Conservation (phyloP, 2,888 invertebrate genomes). For the Acronicta alni region DNA sequence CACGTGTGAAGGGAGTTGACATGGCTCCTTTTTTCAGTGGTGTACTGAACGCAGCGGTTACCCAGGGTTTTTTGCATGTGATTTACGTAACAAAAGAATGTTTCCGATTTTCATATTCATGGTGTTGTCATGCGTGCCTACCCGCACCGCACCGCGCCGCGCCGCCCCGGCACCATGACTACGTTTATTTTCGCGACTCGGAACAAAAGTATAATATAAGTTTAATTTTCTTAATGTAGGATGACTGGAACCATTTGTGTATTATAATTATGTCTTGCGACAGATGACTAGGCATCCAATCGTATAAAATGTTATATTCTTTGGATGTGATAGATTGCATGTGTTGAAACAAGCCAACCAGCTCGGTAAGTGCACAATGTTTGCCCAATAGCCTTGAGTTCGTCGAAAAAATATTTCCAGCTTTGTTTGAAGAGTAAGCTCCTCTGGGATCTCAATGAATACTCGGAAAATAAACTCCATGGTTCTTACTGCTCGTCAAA, state of each 20-base stretch:
- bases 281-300: background rate
- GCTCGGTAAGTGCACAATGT: background rate
- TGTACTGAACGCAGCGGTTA: conserved; percentile 14
- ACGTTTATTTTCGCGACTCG: conserved; percentile 20
- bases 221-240: conserved; percentile 7
- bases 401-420: background rate
- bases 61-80: conserved; percentile 42
- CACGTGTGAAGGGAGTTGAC: conserved; percentile 36
- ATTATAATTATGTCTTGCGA: background rate
- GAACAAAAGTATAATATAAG: conserved; percentile 15
- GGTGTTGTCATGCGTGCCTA: conserved; percentile 37
- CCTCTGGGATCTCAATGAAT: background rate
- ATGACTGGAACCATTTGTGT: conserved; percentile 2
- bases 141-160: background rate
- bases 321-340: background rate
- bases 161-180: conserved; percentile 11
- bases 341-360: background rate
- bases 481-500: too few species aligned
- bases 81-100: conserved; percentile 58
- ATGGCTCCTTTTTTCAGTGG: conserved; percentile 10
- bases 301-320: background rate
- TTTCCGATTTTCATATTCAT: conserved; percentile 56
- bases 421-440: conserved; percentile 4
- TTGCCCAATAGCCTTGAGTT: background rate
- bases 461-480: too few species aligned